Conservation (phyloP, 2,888 invertebrate genomes). For the Drosophila subquinaria region DNA sequence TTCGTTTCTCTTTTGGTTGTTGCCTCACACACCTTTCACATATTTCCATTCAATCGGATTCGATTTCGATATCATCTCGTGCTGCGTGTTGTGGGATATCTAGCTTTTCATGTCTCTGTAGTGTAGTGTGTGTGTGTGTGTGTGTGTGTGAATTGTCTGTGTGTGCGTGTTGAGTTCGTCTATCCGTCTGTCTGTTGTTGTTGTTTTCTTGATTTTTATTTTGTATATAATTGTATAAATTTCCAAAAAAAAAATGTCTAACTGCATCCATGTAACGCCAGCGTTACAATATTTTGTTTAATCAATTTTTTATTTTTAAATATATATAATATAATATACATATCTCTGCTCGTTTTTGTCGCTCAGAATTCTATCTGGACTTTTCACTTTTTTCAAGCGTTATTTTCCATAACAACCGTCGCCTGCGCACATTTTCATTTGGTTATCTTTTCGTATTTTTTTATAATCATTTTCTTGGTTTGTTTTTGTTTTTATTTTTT, state of each 20-base stretch:
- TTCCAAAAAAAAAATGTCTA: constrained; percentile 65
- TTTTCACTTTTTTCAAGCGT: constrained; percentile 41
- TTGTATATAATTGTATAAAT: constrained; percentile 66
- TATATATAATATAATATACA: constrained; percentile 53
- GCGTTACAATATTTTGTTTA: constrained; percentile 64
- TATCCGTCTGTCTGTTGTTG: constrained; percentile 10
- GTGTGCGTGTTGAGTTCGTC: constrained; percentile 23
- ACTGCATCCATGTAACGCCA: constrained; percentile 74
- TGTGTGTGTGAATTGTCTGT: constrained; percentile 3
- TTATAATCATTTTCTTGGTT: constrained; percentile 11
- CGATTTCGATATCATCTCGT: constrained; percentile 41
- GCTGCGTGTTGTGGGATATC: constrained; percentile 24
- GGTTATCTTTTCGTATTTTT: constrained; percentile 11
- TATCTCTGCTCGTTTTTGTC: constrained; percentile 32
- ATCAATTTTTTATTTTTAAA: constrained; percentile 11
- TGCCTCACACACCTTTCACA: constrained; percentile 21
- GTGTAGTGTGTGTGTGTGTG: constrained; percentile 16
- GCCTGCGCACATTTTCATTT: constrained; percentile 58
- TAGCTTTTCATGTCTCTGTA: constrained; percentile 8
- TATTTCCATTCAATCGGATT: constrained; percentile 29
- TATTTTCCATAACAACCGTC: constrained; percentile 71
- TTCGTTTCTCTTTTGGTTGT: constrained; percentile 43
- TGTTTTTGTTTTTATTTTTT: background rate
- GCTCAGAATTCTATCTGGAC: constrained; percentile 14
- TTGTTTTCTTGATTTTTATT: constrained; percentile 30